Conservation (phyloP, 2,888 invertebrate genomes). For the Julus scanicus region DNA sequence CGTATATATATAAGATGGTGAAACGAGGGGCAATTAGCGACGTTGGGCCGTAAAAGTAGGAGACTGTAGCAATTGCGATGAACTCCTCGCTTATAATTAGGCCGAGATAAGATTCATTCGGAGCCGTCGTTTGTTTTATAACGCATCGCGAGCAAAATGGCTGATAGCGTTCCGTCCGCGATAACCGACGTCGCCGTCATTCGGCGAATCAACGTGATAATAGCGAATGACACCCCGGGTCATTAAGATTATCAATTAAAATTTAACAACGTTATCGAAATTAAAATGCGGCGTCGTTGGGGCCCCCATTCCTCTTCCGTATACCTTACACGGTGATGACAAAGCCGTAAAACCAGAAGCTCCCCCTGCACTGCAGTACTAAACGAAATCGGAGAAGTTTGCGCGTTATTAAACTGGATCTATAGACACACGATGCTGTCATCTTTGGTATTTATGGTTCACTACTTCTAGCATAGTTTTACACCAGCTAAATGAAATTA, state of each 20-base stretch:
- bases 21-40: slow-evolving; percentile 2
- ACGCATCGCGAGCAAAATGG: background rate
- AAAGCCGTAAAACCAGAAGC: background rate
- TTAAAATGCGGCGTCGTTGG: background rate
- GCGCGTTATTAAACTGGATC: background rate
- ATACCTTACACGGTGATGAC: background rate
- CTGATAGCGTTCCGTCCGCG: background rate
- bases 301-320: background rate
- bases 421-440: background rate
- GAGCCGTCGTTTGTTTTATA: background rate
- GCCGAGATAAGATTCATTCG: background rate
- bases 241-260: slow-evolving; percentile 33
- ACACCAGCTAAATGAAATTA: background rate
- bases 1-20: background rate
- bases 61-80: background rate
- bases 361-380: background rate
- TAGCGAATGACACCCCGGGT: slow-evolving; percentile 28
- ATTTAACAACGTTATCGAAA: slow-evolving; percentile 15
- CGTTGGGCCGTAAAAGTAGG: background rate
- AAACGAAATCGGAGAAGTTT: background rate
- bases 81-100: slow-evolving; percentile 17
- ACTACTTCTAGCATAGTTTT: too few species aligned
- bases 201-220: background rate
- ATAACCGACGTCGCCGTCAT: background rate
- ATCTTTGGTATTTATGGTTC: background rate